These are phyloP conservation scores for Lasioglossum marginatum DNA, from an alignment of 2,888 invertebrate species.

Conservation along the genomic window DNA sequence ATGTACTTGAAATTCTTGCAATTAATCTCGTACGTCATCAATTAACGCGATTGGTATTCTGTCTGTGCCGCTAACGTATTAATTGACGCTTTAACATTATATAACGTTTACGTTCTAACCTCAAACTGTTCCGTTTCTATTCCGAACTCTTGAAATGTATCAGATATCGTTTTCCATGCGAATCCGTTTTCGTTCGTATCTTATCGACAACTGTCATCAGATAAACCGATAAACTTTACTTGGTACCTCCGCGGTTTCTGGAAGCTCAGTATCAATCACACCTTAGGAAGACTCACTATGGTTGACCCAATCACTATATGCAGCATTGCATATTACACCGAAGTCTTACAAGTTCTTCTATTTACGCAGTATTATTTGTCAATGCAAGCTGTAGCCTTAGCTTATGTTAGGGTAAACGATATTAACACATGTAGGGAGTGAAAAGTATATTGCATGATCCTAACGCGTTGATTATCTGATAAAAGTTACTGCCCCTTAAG, in stretches of 20 bases:
- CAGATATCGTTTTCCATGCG: slow-evolving; percentile 9
- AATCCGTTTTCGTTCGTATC: slow-evolving; percentile 48
- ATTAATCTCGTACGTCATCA: not conserved
- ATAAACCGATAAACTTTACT: slow-evolving; percentile 45
- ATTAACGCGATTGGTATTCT: not conserved
- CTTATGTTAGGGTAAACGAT: slow-evolving; percentile 53
- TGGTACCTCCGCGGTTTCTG: slow-evolving; percentile 23
- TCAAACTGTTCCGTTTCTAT: slow-evolving; percentile 21
- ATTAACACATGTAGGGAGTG: slow-evolving; percentile 55
- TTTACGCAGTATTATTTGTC: slow-evolving; percentile 63
- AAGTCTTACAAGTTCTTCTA: slow-evolving; percentile 56
- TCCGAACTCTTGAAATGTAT: slow-evolving; percentile 12
- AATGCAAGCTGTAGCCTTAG: slow-evolving; percentile 59
- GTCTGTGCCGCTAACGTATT: not conserved
- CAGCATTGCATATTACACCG: slow-evolving; percentile 62
- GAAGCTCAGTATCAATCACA: slow-evolving; percentile 52
- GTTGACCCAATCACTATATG: slow-evolving; percentile 52
- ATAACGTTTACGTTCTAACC: slow-evolving; percentile 55
- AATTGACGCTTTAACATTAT: slow-evolving; percentile 28
- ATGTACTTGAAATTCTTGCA: slow-evolving; percentile 41
- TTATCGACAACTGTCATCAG: slow-evolving; percentile 59
- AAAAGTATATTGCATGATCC: slow-evolving; percentile 56
- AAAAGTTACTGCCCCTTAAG: slow-evolving; percentile 54
- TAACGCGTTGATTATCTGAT: slow-evolving; percentile 40
- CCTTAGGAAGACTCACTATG: slow-evolving; percentile 60